These are phyloP conservation scores for Actinia tenebrosa DNA, from an alignment of 64 coral and sea anemone species.

Conservation along the genomic window DNA sequence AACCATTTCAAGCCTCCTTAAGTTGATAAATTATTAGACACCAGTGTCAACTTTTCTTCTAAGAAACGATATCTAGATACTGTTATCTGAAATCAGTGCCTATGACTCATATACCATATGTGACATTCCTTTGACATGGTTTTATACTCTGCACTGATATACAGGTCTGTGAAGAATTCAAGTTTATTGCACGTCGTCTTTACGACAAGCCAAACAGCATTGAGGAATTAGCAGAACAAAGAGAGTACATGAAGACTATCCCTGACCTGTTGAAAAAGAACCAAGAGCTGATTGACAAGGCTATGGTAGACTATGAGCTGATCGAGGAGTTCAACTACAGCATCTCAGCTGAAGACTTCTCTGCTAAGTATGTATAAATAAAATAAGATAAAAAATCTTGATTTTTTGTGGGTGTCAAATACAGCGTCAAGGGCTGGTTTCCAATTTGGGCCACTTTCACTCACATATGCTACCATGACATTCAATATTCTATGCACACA, in stretches of 20 bases:
- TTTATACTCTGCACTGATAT: not conserved
- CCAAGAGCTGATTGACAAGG: slow-evolving; percentile 98
- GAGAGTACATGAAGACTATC: slow-evolving; percentile 98
- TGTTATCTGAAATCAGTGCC: too few species aligned
- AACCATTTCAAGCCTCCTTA: too few species aligned
- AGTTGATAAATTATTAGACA: too few species aligned
- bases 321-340: slow-evolving; percentile 99
- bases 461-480: too few species aligned
- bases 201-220: slow-evolving; percentile 99
- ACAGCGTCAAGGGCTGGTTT: too few species aligned
- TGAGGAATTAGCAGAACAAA: slow-evolving; percentile 90
- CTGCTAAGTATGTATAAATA: slow-evolving; percentile 75
- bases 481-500: too few species aligned
- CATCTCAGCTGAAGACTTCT: slow-evolving; percentile 95
- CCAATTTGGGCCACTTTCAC: too few species aligned
- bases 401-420: too few species aligned
- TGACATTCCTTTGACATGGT: not conserved
- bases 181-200: slow-evolving; percentile 77
- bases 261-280: slow-evolving; percentile 97
- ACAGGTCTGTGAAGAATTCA: slow-evolving; percentile 98
- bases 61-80: too few species aligned
- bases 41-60: too few species aligned
- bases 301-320: slow-evolving; percentile 93
- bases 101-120: too few species aligned
- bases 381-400: too few species aligned